These are phyloP conservation scores for Phalloptychus januarius DNA, from an alignment of 2,797 vertebrate genomes.

Conservation along the genomic window DNA sequence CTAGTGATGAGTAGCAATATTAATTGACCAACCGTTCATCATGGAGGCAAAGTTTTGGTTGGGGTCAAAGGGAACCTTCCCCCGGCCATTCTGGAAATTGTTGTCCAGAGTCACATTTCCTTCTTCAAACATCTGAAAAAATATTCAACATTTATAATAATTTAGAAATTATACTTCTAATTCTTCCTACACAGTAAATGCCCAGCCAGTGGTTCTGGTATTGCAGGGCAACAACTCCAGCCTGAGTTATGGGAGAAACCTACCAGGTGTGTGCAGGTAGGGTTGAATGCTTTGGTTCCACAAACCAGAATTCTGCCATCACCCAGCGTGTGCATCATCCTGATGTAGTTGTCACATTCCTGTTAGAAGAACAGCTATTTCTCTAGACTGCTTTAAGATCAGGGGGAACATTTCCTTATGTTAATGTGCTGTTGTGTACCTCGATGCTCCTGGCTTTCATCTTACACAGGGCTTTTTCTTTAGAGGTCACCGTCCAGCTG, in stretches of 20 bases:
- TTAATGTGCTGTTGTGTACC: constrained; percentile 6
- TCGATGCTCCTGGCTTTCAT: constrained; percentile 19
- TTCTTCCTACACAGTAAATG: background rate
- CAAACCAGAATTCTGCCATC: constrained; percentile 38
- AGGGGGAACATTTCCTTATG: background rate
- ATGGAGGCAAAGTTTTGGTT: constrained; percentile 25
- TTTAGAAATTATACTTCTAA: background rate
- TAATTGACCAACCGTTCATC: constrained; percentile 24
- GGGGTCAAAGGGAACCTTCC: constrained; percentile 39
- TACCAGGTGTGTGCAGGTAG: constrained; percentile 34
- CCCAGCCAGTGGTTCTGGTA: background rate
- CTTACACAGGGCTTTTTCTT: constrained; percentile 29
- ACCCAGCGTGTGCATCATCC: constrained; percentile 19
- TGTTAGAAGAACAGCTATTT: background rate
- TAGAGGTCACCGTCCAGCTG: constrained; percentile 13
- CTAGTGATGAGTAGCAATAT: too few relatives aligned
- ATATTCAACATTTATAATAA: background rate
- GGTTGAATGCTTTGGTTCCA: constrained; percentile 37
- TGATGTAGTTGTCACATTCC: constrained; percentile 46
- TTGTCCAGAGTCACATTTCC: constrained; percentile 15
- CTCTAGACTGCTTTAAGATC: background rate
- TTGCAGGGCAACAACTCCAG: background rate
- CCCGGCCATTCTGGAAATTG: background rate
- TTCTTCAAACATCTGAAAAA: constrained; percentile 25
- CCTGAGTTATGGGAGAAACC: background rate